These are phyloP conservation scores for Trididemnum nubilum DNA, from an alignment of 23 tunicate species.

Conservation along the genomic window DNA sequence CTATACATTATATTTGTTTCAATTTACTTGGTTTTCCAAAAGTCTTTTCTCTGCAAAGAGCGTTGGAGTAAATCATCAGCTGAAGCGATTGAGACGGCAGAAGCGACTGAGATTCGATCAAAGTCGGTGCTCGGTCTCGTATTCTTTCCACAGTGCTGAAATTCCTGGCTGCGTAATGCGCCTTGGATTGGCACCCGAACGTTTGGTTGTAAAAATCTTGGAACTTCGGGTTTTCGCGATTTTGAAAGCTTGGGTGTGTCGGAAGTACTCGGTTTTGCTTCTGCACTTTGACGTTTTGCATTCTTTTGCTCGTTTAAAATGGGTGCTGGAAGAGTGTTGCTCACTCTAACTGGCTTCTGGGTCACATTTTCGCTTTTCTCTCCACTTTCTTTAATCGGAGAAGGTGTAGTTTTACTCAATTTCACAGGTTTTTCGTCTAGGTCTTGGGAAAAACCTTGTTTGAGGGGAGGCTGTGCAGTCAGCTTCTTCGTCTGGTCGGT, in stretches of 20 bases:
- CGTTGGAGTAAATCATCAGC: constrained; percentile 63
- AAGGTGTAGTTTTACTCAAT: constrained; percentile 6
- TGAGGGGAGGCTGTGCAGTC: neutral
- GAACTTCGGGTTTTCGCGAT: constrained; percentile 25
- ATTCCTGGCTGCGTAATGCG: constrained; percentile 66
- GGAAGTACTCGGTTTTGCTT: neutral
- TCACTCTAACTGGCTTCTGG: neutral
- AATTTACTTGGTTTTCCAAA: constrained; percentile 51
- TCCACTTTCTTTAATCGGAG: neutral
- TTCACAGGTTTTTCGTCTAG: constrained; percentile 14
- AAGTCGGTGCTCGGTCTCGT: constrained; percentile 38
- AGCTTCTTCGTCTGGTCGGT: constrained; percentile 8
- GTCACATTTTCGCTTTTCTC: neutral
- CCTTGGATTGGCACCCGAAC: constrained; percentile 80
- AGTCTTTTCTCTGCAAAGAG: constrained; percentile 64
- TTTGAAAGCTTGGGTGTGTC: neutral
- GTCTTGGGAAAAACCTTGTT: neutral
- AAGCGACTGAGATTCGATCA: constrained; percentile 63
- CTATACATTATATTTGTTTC: neutral
- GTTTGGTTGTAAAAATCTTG: constrained; percentile 34
- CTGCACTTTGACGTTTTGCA: neutral
- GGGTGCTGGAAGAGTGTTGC: neutral
- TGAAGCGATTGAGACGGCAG: constrained; percentile 53
- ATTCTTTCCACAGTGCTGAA: constrained; percentile 78
- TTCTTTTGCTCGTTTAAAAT: neutral